phyloP scores from a whole-genome alignment of 2,888 invertebrate genomes.

The Leuctra nigra region DNA sequence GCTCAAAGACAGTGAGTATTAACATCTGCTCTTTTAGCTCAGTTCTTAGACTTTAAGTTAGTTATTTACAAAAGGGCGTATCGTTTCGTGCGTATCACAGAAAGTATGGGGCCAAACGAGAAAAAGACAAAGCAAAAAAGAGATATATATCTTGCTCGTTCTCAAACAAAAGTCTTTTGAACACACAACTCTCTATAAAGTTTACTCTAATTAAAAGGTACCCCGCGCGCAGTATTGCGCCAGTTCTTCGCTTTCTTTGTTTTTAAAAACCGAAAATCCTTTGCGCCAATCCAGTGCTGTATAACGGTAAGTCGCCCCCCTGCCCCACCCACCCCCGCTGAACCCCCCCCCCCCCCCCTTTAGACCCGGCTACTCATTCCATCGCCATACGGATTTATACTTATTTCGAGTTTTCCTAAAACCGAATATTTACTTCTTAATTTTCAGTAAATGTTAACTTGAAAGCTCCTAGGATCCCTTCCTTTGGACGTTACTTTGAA shows the following conservation, averaged over 20 bases:
- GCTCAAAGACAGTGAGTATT: slow-evolving; percentile 8
- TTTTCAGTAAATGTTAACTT: slow-evolving; percentile 15
- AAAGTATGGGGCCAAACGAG: slow-evolving; percentile 14
- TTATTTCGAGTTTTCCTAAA: slow-evolving; percentile 8
- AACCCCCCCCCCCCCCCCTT: slow-evolving; percentile 8
- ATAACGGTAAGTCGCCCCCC: slow-evolving; percentile 1
- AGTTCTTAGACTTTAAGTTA: slow-evolving; percentile 11
- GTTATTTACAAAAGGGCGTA: slow-evolving; percentile 15
- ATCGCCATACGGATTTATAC: slow-evolving; percentile 8
- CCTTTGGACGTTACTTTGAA: too few relatives aligned
- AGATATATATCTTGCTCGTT: slow-evolving; percentile 12
- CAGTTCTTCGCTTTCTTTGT: slow-evolving; percentile 24
- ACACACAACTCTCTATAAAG: slow-evolving; percentile 18
- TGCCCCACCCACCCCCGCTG: slow-evolving; percentile 10
- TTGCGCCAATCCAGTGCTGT: slow-evolving; percentile 26
- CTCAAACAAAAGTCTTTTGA: slow-evolving; percentile 18
- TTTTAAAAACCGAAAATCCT: slow-evolving; percentile 27
- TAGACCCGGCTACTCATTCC: slow-evolving; percentile 3
- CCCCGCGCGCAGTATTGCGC: slow-evolving; percentile 16
- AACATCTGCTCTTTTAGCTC: slow-evolving; percentile 15
- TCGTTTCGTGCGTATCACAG: slow-evolving; percentile 2
- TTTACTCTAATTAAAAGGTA: slow-evolving; percentile 28
- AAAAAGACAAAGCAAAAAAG: slow-evolving; percentile 17
- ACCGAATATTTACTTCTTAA: slow-evolving; percentile 17
- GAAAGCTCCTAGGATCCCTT: neutral